Base-by-base conservation (phyloP, 2,888 invertebrate genomes). In the Anagyrus pseudococci region DNA sequence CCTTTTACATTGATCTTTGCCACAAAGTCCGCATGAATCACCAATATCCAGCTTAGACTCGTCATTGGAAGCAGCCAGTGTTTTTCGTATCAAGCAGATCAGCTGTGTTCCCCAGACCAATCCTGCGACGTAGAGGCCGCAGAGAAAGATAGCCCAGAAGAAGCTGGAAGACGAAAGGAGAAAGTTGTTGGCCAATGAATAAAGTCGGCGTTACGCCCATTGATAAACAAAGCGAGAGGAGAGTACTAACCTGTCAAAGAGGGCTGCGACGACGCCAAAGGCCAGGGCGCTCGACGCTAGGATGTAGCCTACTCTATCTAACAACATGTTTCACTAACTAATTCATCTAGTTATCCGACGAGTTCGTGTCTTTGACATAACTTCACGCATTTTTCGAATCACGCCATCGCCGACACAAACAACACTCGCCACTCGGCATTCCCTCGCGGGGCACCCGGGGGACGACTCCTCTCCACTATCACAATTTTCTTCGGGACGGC, bases 21-120 rank as follows among this genome's bases (percentile, higher is more conserved):
- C 73, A 44, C 80, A 80, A 20, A 79, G 75, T 4, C 70, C 71
- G 59, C 80, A 80, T 1, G 67, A 70, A 26, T 74, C 67, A 52
- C 67, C 66, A 2, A 20, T 41, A 26, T 15, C 17, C 43, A 17
- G 8, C 19, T 43, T 19, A 37, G 55, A 62, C 60, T 54, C 69
- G 70, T 69, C 55, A 10, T 67, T 69, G 17, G 70, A 58, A 17
- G 64, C 56, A 47, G 68, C 69, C 8, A 71, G 69, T 54, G 72
- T 72, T 1, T 64, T 63, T 47, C 67, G 68, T 15, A 73, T 25
- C n/a, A 71, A 71, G 23, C 64, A 67, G 8, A 77, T 58, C 40
- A 74, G 53, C 23, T 70, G 60, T 4, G 72, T 69, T 19, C 78
- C 77, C 70, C 77, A 79, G 48, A 77, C 46, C 13, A 66, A 62